Base-by-base conservation (phyloP, 2,888 invertebrate genomes). In the Rhorus exstirpatorius region DNA sequence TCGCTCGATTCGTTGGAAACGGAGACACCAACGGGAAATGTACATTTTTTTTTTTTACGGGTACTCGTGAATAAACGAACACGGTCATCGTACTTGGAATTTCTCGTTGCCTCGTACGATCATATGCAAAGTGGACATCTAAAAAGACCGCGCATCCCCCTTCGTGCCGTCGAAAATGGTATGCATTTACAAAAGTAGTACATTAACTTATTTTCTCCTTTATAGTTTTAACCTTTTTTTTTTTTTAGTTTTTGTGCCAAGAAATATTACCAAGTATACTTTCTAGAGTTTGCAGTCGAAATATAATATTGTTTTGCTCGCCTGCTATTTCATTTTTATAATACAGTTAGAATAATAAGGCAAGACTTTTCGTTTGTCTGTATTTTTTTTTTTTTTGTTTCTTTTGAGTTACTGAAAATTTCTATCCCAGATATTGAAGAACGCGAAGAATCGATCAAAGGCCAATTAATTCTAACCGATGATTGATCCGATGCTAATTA, bases 121-220 rank as follows among this genome's bases (percentile, higher is more conserved):
- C 70, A 14, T 71, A n/a, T n/a, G 63, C 12, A 17, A 58, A 71
- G 67, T 63, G 72, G 61, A 21, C 31, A 26, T 60, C 72, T 63
- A 31, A 77, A 67, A 67, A 68, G 4, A 26, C 14, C 26, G n/a
- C n/a, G n/a, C n/a, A n/a, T 76, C 60, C 21, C 63, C 41, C 26
- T 65, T 31, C 71, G 31, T 65, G 55, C 38, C 55, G 53, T 83
- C 67, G 75, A 72, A 84, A 85, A 84, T 82, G 79, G 81, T 80
- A 79, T 81, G 82, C 83, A 85, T 86, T 86, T 87, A 87, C 87
- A 87, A 87, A 87, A 86, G 77, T 84, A 84, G 84, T 79, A 84
- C 78, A 79, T 82, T 74, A 79, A 41, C 53, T 82, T 58, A 68
- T 65, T 58, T 21, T 41, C 74, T 83, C 76, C 67, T 17, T 75